Percentiles rank a stretch among this genome's conserved stretches.
Conservation (phyloP, 2,888 invertebrate species). For the Dryocosmus kuriphilus region DNA sequence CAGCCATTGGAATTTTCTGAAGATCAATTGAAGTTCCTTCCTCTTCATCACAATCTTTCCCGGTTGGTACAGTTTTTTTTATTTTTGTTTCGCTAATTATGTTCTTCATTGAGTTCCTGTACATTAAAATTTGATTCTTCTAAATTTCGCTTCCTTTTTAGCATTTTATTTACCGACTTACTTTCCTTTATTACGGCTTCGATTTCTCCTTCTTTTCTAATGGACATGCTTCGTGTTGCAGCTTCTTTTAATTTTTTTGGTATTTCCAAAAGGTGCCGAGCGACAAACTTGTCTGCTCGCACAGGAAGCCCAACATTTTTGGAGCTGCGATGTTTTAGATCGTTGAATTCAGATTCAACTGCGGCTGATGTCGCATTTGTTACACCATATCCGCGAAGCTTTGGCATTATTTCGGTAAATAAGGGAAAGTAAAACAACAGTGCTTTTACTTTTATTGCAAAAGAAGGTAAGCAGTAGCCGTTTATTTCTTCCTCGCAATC, state of each 20-base stretch:
- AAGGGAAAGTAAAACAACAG: conserved; percentile 48
- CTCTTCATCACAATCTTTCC: not conserved
- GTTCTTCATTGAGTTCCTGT: not conserved
- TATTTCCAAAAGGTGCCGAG: conserved; percentile 43
- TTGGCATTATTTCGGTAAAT: conserved; percentile 42
- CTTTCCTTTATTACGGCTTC: not conserved
- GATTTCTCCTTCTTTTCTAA: conserved; percentile 2
- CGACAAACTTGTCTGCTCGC: conserved; percentile 47
- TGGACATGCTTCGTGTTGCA: conserved; percentile 25
- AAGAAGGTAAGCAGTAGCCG: conserved; percentile 36
- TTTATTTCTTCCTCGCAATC: conserved; percentile 23
- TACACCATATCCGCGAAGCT: conserved; percentile 38
- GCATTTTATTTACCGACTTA: not conserved
- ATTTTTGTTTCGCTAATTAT: conserved; percentile 45
- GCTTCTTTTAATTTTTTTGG: conserved; percentile 39
- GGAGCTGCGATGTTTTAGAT: conserved; percentile 47
- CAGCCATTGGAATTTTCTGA: not conserved
- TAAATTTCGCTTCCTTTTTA: not conserved
- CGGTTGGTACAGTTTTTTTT: not conserved
- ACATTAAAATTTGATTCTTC: not conserved
- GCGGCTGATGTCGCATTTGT: conserved; percentile 46
- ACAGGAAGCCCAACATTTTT: conserved; percentile 39
- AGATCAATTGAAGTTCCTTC: not conserved
- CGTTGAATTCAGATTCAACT: conserved; percentile 47
- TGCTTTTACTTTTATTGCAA: conserved; percentile 42